Percentiles rank a stretch among this genome's conserved stretches.
Evolutionary conservation across 2,888 invertebrate species (phyloP).

Genomic region (Ephialtes manifestator): DNA sequence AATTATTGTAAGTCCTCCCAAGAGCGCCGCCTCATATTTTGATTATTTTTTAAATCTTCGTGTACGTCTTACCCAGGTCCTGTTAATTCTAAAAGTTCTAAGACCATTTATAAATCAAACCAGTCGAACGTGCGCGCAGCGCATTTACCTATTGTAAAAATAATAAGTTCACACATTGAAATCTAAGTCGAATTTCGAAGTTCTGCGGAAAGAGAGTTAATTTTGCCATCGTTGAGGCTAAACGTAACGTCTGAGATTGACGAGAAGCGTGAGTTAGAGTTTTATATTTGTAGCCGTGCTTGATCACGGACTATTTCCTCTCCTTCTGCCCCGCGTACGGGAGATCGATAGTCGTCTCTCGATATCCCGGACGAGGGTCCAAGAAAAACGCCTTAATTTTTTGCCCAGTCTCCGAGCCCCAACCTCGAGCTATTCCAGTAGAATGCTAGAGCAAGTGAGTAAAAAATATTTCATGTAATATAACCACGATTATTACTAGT

Average conservation of each 20-base stretch:
- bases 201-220: not conserved
- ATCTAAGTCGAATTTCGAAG: not conserved
- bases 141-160: not conserved
- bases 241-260: conserved; percentile 1
- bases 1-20: too few relatives aligned
- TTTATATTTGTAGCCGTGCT: conserved; percentile 59
- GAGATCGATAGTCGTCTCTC: conserved; percentile 69
- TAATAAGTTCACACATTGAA: not conserved
- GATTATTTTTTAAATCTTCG: too few relatives aligned
- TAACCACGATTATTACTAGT: not conserved
- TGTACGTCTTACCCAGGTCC: too few relatives aligned
- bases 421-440: not conserved
- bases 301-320: conserved; percentile 54
- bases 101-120: too few relatives aligned
- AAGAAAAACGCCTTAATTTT: conserved; percentile 69
- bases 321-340: conserved; percentile 55
- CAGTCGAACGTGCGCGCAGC: too few relatives aligned
- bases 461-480: conserved; percentile 10
- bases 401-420: conserved; percentile 39
- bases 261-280: conserved; percentile 13
- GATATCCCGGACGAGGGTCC: conserved; percentile 61
- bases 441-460: not conserved
- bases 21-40: too few relatives aligned
- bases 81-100: too few relatives aligned
- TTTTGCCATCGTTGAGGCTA: not conserved